Evolutionary conservation across 2,888 invertebrate genomes (phyloP), one percentile per base, ranked within the genome.

Genomic region (Dasysyrphus tricinctus): DNA sequence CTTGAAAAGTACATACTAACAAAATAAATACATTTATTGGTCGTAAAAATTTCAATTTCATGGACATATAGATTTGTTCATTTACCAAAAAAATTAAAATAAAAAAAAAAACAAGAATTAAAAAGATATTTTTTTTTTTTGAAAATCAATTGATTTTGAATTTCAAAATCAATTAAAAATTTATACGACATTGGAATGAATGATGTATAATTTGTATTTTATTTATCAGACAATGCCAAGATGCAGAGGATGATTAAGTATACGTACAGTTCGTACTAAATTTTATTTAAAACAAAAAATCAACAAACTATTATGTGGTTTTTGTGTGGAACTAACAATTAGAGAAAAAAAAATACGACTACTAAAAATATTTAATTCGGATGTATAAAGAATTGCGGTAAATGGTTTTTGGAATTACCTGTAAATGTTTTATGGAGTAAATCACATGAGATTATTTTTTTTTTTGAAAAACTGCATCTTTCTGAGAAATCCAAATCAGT

Each of bases 11-110:
- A 24, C 24, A 4, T 9, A 63, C 44, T 16, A 39, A 65, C 65
- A 47, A 19, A 51, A 14, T 34, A 37, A 19, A n/a, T 44, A 44
- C n/a, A 44, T n/a, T n/a, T 44, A n/a, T 47, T 24, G 54, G 8
- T 69, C 69, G 39, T 69, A 29, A 69, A 69, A 69, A 69, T 67
- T 67, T 67, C 42, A 42, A 63, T 63, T 63, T 32, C 47, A 65
- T 65, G 65, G 49, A 65, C 65, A 65, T 8, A 34, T 44, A 1
- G 5, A 42, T 51, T 51, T 54, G 29, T 44, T 44, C n/a, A 44
- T 14, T 42, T 42, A 42, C 12, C 5, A 24, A 24, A 24, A n/a
- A 24, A 1, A 24, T 24, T 24, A 24, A 24, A 24, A 24, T 24
- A 1, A 39, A 11, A 59, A 59, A 39, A n/a, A 19, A 6, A 29